Conservation (phyloP, 2,113 vertebrate genomes). For the Egretta garzetta region DNA sequence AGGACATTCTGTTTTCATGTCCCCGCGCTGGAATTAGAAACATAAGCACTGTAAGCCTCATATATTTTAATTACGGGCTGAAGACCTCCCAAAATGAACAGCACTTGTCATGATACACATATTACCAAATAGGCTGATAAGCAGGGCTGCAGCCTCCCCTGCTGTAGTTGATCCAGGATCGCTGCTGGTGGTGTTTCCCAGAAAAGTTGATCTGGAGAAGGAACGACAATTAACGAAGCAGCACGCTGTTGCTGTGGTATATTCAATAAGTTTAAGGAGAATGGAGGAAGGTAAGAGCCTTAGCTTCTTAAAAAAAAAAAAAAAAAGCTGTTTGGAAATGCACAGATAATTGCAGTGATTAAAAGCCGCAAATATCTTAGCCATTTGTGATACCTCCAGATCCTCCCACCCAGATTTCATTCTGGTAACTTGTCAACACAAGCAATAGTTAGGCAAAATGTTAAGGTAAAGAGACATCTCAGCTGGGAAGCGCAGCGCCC, state of each 20-base stretch:
- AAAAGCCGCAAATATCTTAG: constrained; percentile 35
- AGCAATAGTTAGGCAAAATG: constrained; percentile 26
- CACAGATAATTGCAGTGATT: constrained; percentile 1
- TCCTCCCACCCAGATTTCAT: constrained; percentile 39
- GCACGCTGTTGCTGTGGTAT: background rate
- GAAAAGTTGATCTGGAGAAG: background rate
- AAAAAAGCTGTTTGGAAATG: background rate
- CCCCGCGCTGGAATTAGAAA: constrained; percentile 73
- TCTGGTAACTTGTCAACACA: constrained; percentile 61
- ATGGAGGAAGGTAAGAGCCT: background rate
- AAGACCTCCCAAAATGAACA: constrained; percentile 65
- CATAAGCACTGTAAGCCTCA: constrained; percentile 78
- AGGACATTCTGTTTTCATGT: constrained; percentile 49
- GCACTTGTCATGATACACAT: constrained; percentile 68
- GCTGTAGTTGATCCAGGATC: background rate
- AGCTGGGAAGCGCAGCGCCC: background rate
- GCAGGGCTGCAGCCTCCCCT: background rate
- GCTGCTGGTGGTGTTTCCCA: background rate
- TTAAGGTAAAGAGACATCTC: background rate
- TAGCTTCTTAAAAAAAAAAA: background rate
- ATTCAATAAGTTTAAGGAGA: background rate
- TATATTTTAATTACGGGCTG: constrained; percentile 83
- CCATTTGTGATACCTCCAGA: constrained; percentile 40
- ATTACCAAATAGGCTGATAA: constrained; percentile 63
- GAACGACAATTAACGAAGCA: background rate